Base-by-base conservation (phyloP, 1,140 invertebrate genomes). In the Halictus rubicundus region DNA sequence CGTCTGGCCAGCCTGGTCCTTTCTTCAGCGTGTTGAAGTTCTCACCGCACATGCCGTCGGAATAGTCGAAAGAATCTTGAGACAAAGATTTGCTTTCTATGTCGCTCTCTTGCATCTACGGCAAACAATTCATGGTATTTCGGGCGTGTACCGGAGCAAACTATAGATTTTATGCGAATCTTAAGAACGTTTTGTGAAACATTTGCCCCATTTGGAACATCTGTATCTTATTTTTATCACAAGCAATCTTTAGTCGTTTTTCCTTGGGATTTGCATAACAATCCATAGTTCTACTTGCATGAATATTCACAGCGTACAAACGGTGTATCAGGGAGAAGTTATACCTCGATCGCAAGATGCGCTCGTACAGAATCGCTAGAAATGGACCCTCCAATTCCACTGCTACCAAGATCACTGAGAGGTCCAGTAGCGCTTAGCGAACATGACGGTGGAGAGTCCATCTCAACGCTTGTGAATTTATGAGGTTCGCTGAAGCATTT, bases 11-110 rank as follows among this genome's bases (percentile, higher is more conserved):
- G 63, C 94, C 94, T 27, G 96, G 96, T 37, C 95, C 96, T 92
- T 97, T 97, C 87, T 97, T 97, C 72, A 97, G 92, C 10, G 96
- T 97, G 88, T 96, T 96, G 88, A 96, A 97, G 89, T 96, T 96
- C 90, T 96, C 96, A 39, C 95, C 95, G 85, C 95, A 96, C 94
- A 96, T 96, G 1, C 95, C 93, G 85, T 95, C 94, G 8, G 95
- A 95, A 89, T 95, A 95, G 92, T 95, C 95, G 82, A 95, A 93
- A 27, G 95, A 95, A 89, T 95, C 95, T 89, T 95, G 95, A 8
- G 95, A 95, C 32, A 95, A 82, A 37, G 94, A 94, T 86, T 94
- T 94, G 69, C 94, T 95, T 82, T 96, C 95, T 87, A 95, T 94
- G 84, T 96, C 95, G 87, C 95, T 96, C 86, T 96, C 95, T 89